Conservation (phyloP, 2,888 invertebrate genomes). For the Eupithecia dodoneata region DNA sequence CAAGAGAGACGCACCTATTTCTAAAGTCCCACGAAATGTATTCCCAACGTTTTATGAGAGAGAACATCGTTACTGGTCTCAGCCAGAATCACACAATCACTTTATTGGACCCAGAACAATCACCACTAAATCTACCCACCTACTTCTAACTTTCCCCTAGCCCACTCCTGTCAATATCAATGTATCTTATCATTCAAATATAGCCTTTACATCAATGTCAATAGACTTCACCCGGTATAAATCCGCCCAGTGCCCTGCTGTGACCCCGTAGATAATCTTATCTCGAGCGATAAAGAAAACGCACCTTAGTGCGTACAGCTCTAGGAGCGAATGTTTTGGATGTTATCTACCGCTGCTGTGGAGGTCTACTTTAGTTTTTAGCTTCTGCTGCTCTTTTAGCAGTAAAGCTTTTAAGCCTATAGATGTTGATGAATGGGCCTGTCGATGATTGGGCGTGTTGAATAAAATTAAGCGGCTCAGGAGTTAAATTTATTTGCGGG, state of each 20-base stretch:
- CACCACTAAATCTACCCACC: conserved; percentile 9
- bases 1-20: not conserved
- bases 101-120: not conserved
- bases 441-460: not conserved
- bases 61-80: not conserved
- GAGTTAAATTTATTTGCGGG: not conserved
- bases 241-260: conserved; percentile 46
- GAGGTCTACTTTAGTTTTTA: conserved; percentile 24
- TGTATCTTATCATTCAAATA: conserved; percentile 37
- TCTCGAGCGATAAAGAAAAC: conserved; percentile 58
- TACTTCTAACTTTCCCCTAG: conserved; percentile 12
- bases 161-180: conserved; percentile 24
- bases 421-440: not conserved
- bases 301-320: conserved; percentile 49
- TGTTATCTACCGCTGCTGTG: conserved; percentile 33
- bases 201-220: conserved; percentile 34
- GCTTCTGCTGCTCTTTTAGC: conserved; percentile 3
- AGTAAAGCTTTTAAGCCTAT: not conserved
- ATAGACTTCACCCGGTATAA: conserved; percentile 37
- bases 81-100: not conserved
- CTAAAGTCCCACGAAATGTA: not conserved
- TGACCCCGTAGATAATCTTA: conserved; percentile 63
- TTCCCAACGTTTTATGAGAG: not conserved
- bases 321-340: conserved; percentile 42
- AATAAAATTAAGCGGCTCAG: not conserved